Conservation (phyloP, 2,888 invertebrate genomes). For the Caenorhabditis panamensis region DNA sequence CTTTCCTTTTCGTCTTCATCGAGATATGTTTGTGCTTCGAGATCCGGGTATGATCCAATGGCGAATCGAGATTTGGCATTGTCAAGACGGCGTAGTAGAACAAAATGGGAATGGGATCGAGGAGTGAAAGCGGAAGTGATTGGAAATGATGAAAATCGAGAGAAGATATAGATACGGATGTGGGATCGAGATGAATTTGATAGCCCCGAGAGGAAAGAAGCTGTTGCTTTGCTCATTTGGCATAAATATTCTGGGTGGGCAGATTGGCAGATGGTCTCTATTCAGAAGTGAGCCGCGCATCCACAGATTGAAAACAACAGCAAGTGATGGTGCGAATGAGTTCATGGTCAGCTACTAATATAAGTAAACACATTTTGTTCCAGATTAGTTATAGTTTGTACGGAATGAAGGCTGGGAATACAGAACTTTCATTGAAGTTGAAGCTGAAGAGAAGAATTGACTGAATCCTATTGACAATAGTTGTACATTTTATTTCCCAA, state of each 20-base stretch:
- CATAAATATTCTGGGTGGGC: not conserved
- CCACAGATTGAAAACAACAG: not conserved
- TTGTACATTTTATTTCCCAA: too few relatives aligned
- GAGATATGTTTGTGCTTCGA: constrained; percentile 52
- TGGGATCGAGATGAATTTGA: not conserved
- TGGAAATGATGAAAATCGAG: constrained; percentile 1
- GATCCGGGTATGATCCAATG: constrained; percentile 48
- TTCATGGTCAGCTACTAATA: too few relatives aligned
- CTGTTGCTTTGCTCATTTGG: not conserved
- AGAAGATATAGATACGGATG: not conserved
- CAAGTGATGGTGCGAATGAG: too few relatives aligned
- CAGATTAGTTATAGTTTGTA: too few relatives aligned
- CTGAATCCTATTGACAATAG: too few relatives aligned
- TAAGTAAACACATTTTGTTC: too few relatives aligned
- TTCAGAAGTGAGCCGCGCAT: not conserved
- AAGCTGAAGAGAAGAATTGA: too few relatives aligned
- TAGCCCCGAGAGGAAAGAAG: not conserved
- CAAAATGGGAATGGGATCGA: constrained; percentile 10
- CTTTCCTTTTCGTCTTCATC: constrained; percentile 59
- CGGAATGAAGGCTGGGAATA: too few relatives aligned
- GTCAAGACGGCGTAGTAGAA: too few relatives aligned
- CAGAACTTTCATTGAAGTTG: too few relatives aligned
- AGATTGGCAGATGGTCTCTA: not conserved
- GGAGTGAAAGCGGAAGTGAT: not conserved
- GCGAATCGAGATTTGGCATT: constrained; percentile 26